A percentile compares a stretch with the other conserved stretches of the same genome.
Conservation (phyloP, 2,113 vertebrate species). For the Rafetus swinhoei region DNA sequence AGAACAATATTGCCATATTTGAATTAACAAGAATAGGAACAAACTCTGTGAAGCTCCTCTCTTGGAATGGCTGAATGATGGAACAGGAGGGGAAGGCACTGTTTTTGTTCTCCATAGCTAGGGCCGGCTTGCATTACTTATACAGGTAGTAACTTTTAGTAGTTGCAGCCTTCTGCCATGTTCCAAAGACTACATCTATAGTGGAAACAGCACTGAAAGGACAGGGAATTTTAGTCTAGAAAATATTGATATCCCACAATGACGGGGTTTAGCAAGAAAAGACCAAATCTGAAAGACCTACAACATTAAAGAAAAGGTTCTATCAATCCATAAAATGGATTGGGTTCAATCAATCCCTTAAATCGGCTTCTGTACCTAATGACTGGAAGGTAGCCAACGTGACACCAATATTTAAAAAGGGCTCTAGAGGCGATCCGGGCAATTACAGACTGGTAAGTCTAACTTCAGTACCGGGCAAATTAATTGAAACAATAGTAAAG, state of each 20-base stretch:
- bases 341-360: no score
- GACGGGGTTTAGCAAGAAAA: background rate
- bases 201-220: background rate
- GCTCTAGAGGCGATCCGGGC: no score
- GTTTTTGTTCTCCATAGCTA: background rate
- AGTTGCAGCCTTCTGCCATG: fast-evolving
- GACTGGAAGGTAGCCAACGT: no score
- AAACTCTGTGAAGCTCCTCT: background rate
- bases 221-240: background rate
- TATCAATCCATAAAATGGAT: no score
- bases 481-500: no score
- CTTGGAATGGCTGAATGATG: background rate
- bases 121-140: background rate
- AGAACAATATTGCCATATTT: fast-evolving
- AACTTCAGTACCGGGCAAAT: no score
- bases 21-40: background rate
- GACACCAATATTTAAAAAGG: no score
- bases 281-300: background rate
- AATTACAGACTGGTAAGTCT: no score
- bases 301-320: no score
- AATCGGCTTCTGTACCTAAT: no score
- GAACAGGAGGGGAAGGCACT: background rate
- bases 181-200: background rate
- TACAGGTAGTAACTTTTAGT: background rate
- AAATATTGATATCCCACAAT: fast-evolving